Percentiles rank a stretch among this genome's conserved stretches.
phyloP scores from a whole-genome alignment of 2,113 vertebrate genomes.

The Cynopterus brachyotis region DNA sequence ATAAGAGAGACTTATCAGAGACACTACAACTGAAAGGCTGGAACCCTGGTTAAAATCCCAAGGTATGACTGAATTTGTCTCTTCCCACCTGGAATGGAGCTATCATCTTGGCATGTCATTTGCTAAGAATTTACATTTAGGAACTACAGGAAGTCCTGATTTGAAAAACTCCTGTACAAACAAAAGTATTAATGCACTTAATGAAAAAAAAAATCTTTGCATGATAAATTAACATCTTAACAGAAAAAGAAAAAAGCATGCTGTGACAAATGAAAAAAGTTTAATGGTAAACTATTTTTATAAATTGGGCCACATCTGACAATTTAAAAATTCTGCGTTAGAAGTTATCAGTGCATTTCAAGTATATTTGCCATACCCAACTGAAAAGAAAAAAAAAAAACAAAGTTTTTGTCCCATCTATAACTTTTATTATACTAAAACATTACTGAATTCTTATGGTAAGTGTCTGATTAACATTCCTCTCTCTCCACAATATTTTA shows the following conservation, averaged over 20 bases:
- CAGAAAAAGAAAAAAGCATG: constrained; percentile 84
- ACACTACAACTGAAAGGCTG: constrained; percentile 31
- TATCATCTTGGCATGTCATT: constrained; percentile 80
- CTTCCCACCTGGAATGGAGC: constrained; percentile 75
- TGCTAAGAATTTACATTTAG: constrained; percentile 81
- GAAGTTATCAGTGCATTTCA: constrained; percentile 76
- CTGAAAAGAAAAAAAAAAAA: constrained; percentile 40
- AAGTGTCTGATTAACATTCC: constrained; percentile 46
- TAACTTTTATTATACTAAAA: constrained; percentile 53
- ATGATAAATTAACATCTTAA: constrained; percentile 89
- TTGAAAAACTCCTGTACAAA: constrained; percentile 85
- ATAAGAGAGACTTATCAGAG: constrained; percentile 66
- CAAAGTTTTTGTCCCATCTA: constrained; percentile 56
- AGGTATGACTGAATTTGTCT: constrained; percentile 50
- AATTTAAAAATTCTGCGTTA: constrained; percentile 90
- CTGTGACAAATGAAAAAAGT: constrained; percentile 85
- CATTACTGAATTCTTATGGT: constrained; percentile 37
- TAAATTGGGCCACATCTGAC: constrained; percentile 87
- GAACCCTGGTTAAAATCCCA: constrained; percentile 65
- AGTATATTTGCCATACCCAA: constrained; percentile 75
- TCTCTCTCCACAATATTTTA: constrained; percentile 26
- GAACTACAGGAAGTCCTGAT: constrained; percentile 81
- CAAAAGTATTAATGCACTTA: constrained; percentile 93
- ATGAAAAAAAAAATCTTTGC: constrained; percentile 87
- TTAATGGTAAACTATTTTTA: constrained; percentile 85